Evolutionary conservation across 2,888 invertebrate species (phyloP).

Genomic region (Diplolepis rosae): DNA sequence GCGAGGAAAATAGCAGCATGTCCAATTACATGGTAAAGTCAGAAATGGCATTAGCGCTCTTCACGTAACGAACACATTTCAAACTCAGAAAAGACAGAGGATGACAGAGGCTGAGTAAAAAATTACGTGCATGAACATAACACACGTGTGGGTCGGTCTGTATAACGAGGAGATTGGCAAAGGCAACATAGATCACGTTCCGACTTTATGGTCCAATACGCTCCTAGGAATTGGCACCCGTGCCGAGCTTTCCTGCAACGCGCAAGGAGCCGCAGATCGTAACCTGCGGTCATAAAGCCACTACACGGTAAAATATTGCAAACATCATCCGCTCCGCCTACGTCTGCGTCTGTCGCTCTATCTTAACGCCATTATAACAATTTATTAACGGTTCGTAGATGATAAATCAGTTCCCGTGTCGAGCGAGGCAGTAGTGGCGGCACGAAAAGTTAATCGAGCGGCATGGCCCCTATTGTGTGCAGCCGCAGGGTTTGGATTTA

Average conservation of each 20-base stretch:
- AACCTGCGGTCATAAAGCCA: conserved; percentile 72
- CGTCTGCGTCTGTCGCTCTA: conserved; percentile 64
- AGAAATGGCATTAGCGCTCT: conserved; percentile 38
- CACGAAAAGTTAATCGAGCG: conserved; percentile 31
- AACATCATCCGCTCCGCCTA: conserved; percentile 61
- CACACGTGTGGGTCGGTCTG: conserved; percentile 7
- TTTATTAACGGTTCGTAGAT: conserved; percentile 68
- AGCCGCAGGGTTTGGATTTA: conserved; percentile 9
- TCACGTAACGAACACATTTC: conserved; percentile 35
- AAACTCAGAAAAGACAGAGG: neutral
- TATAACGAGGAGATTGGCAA: conserved; percentile 45
- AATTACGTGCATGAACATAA: neutral
- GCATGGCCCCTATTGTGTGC: conserved; percentile 17
- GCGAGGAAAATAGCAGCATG: neutral
- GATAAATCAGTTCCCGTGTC: conserved; percentile 60
- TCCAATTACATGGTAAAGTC: conserved; percentile 27
- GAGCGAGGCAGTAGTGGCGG: conserved; percentile 19
- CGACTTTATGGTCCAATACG: conserved; percentile 69
- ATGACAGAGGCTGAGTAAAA: conserved; percentile 1
- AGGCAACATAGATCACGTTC: conserved; percentile 62
- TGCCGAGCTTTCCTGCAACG: conserved; percentile 63
- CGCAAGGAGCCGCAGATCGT: conserved; percentile 66
- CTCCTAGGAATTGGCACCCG: conserved; percentile 68
- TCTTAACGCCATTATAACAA: conserved; percentile 71
- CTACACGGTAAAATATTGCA: conserved; percentile 70